phyloP scores from a whole-genome alignment of 2,888 invertebrate species.

The Hesperia comma region DNA sequence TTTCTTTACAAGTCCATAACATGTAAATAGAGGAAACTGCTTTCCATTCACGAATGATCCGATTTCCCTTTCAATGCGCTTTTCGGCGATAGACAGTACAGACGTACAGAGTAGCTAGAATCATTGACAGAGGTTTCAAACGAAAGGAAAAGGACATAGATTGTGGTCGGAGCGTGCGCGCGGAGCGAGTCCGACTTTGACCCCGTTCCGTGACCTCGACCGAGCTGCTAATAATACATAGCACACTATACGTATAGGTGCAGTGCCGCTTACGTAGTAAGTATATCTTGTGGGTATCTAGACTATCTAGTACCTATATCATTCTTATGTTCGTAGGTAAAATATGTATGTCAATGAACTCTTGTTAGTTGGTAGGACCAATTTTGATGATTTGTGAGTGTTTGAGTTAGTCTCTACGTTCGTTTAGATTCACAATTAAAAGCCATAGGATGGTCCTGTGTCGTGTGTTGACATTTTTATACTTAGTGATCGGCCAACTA shows the following conservation, averaged over 20 bases:
- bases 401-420: too few species aligned
- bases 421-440: too few species aligned
- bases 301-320: too few species aligned
- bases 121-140: conserved; percentile 43
- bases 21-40: background rate
- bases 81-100: background rate
- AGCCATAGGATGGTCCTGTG: too few species aligned
- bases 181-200: conserved; percentile 68
- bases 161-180: conserved; percentile 56
- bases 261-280: conserved; percentile 8
- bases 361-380: too few species aligned
- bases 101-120: conserved; percentile 13
- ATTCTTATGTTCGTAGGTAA: too few species aligned
- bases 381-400: too few species aligned
- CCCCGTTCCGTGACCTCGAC: conserved; percentile 74
- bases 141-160: conserved; percentile 52
- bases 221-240: conserved; percentile 41
- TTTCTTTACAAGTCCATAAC: background rate
- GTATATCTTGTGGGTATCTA: too few species aligned
- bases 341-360: too few species aligned
- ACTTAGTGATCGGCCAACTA: too few species aligned
- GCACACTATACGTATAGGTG: background rate
- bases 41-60: background rate
- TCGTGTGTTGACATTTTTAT: too few species aligned
- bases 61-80: conserved; percentile 27